These are phyloP conservation scores for Trachymyrmex septentrionalis DNA, from an alignment of 1,140 invertebrate species.

Conservation along the genomic window DNA sequence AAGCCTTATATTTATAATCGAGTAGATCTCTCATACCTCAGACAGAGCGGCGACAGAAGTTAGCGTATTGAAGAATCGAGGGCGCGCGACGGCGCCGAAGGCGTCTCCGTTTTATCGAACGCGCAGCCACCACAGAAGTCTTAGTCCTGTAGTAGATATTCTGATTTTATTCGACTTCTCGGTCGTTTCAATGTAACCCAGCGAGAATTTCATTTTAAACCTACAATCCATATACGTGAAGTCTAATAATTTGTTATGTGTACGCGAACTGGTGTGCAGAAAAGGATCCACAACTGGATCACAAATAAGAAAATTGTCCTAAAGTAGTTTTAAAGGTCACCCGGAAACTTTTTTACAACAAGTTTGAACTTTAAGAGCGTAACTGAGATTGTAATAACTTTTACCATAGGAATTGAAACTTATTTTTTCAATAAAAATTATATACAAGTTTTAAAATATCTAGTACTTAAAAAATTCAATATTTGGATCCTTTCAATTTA, in stretches of 20 bases:
- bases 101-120: conserved; percentile 80
- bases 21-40: conserved; percentile 68
- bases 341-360: background rate
- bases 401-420: too few relatives aligned
- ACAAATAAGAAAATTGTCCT: background rate
- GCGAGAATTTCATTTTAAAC: conserved; percentile 28
- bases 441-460: background rate
- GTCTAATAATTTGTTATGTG: background rate
- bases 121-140: conserved; percentile 66
- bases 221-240: background rate
- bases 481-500: background rate
- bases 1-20: conserved; percentile 62
- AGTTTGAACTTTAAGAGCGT: background rate
- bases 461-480: background rate
- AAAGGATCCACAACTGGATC: background rate
- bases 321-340: background rate
- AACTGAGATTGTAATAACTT: background rate
- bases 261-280: background rate
- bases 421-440: background rate
- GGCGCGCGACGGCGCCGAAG: conserved; percentile 78
- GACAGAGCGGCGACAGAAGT: conserved; percentile 65
- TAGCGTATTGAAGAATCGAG: conserved; percentile 62
- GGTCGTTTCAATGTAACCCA: background rate
- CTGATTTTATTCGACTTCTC: conserved; percentile 69
- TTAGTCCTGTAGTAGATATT: conserved; percentile 75